These are phyloP conservation scores for Nibea albiflora DNA, from an alignment of 2,113 vertebrate species.

Conservation along the genomic window DNA sequence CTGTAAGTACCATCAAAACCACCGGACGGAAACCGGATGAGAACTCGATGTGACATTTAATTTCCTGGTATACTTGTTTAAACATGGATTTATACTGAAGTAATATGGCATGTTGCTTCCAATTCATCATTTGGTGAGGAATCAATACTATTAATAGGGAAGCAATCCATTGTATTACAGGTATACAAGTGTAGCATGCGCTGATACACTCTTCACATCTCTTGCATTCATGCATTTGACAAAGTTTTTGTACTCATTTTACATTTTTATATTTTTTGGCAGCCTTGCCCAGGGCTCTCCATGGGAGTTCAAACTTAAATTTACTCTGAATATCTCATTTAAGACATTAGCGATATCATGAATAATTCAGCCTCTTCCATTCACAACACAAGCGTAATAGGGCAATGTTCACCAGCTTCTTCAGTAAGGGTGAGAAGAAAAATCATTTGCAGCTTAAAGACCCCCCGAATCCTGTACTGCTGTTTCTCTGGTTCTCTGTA, in stretches of 20 bases:
- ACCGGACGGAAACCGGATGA: not conserved
- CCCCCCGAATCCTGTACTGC: conserved; percentile 4
- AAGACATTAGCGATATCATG: conserved; percentile 68
- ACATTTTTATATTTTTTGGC: not conserved
- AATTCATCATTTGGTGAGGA: not conserved
- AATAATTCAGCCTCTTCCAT: conserved; percentile 75
- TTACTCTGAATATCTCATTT: conserved; percentile 73
- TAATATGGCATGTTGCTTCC: not conserved
- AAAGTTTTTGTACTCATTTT: conserved; percentile 9
- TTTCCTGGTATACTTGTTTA: not conserved
- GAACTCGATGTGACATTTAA: not conserved
- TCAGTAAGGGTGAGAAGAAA: conserved; percentile 51
- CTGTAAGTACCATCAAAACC: conserved; percentile 67
- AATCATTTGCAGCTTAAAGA: conserved; percentile 53
- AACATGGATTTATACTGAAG: not conserved
- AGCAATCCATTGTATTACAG: not conserved
- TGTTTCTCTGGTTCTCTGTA: conserved; percentile 29
- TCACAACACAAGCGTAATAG: conserved; percentile 43
- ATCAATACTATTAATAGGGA: not conserved
- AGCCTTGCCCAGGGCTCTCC: conserved; percentile 26
- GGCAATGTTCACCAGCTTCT: conserved; percentile 54
- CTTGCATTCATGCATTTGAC: not conserved
- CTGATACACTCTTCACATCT: not conserved
- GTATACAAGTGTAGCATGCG: not conserved
- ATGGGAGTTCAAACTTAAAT: conserved; percentile 55